Conservation (phyloP, 2,888 invertebrate species). For the Philaethria dido region DNA sequence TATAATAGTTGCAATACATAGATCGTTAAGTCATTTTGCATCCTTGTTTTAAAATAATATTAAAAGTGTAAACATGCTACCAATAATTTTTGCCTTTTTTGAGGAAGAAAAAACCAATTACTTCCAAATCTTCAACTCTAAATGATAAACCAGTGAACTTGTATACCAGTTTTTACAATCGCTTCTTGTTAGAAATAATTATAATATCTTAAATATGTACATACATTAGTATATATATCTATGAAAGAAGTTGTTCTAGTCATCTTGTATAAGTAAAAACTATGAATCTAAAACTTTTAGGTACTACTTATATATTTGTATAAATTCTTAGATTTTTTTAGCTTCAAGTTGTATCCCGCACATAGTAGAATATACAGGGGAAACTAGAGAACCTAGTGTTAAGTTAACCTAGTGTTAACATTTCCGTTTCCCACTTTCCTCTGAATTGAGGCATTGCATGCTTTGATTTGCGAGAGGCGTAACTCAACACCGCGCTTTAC, state of each 20-base stretch:
- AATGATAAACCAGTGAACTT: not conserved
- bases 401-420: no score
- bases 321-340: no score
- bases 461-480: no score
- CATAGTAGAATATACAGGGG: no score
- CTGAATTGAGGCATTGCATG: no score
- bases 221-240: not conserved
- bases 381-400: no score
- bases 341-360: no score
- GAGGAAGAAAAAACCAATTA: not conserved
- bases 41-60: conserved; percentile 7
- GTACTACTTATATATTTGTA: no score
- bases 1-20: conserved; percentile 2
- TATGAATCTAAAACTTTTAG: no score
- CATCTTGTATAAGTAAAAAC: not conserved
- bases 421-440: no score
- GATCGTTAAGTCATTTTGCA: conserved; percentile 6
- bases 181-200: conserved; percentile 1
- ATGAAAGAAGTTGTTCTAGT: conserved; percentile 6
- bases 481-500: no score
- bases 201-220: not conserved
- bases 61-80: not conserved
- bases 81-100: not conserved
- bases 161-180: not conserved
- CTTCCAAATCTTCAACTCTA: not conserved